Evolutionary conservation across 2,888 invertebrate species (phyloP).

Genomic region (Actias luna): DNA sequence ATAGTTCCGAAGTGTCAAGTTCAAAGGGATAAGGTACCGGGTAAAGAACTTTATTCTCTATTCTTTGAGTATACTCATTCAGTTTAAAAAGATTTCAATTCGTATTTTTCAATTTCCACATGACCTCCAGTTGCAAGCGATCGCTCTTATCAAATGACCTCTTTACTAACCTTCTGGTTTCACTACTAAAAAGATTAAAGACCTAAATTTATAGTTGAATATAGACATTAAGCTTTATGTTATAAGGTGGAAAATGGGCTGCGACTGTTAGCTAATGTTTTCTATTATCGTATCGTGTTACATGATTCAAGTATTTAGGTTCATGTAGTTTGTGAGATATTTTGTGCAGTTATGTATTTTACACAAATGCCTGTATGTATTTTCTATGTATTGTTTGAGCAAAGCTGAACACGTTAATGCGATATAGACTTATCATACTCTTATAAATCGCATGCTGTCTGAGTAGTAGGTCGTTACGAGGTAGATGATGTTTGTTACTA

Average conservation of each 20-base stretch:
- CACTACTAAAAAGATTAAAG: slow-evolving; percentile 42
- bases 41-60: background rate
- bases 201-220: slow-evolving; percentile 25
- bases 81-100: background rate
- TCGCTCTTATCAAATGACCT: slow-evolving; percentile 73
- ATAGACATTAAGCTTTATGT: slow-evolving; percentile 27
- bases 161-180: slow-evolving; percentile 56
- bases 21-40: background rate
- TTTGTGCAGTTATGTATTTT: slow-evolving; percentile 36
- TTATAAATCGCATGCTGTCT: too few relatives aligned
- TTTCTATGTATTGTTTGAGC: background rate
- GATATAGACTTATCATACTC: too few relatives aligned
- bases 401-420: too few relatives aligned
- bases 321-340: slow-evolving; percentile 50
- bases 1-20: background rate
- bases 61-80: background rate
- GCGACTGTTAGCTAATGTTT: slow-evolving; percentile 39
- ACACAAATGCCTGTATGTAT: background rate
- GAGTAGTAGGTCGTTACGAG: too few relatives aligned
- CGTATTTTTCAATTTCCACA: slow-evolving; percentile 47
- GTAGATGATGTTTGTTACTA: too few relatives aligned
- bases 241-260: slow-evolving; percentile 35
- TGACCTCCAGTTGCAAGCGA: slow-evolving; percentile 58
- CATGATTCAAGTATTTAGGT: slow-evolving; percentile 62
- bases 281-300: slow-evolving; percentile 59